A percentile compares a stretch with the other conserved stretches of the same genome.
phyloP scores from a whole-genome alignment of 2,888 invertebrate species.

The Leucoma salicis region DNA sequence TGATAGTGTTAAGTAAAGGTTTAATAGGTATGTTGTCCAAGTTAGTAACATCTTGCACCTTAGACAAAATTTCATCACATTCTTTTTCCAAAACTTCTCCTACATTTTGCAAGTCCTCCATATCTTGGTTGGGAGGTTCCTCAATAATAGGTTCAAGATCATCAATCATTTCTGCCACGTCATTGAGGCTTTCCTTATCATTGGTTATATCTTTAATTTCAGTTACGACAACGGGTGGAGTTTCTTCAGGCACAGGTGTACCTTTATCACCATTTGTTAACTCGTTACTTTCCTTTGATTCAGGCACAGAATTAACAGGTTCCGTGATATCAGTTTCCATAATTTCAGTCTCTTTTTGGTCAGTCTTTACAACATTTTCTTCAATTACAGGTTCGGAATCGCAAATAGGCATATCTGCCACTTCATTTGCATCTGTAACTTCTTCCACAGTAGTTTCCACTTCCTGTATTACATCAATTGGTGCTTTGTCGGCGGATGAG shows the following conservation, averaged over 20 bases:
- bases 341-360: constrained; percentile 51
- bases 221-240: constrained; percentile 44
- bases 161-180: constrained; percentile 55
- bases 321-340: constrained; percentile 46
- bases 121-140: constrained; percentile 58
- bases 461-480: constrained; percentile 32
- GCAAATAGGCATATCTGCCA: constrained; percentile 38
- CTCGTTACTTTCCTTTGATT: constrained; percentile 45
- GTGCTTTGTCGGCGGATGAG: constrained; percentile 9
- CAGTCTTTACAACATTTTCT: constrained; percentile 52
- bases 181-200: constrained; percentile 49
- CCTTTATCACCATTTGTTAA: constrained; percentile 35
- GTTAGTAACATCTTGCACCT: constrained; percentile 73
- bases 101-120: constrained; percentile 65
- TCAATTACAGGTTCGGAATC: constrained; percentile 50
- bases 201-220: constrained; percentile 63
- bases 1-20: constrained; percentile 60
- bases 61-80: constrained; percentile 74
- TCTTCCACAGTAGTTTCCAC: constrained; percentile 45
- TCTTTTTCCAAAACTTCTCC: constrained; percentile 73
- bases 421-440: constrained; percentile 43
- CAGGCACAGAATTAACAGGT: constrained; percentile 28
- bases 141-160: constrained; percentile 63
- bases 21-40: constrained; percentile 65
- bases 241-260: constrained; percentile 42